Base-by-base conservation (phyloP, 2,888 invertebrate genomes). In the Tridacna crocea region DNA sequence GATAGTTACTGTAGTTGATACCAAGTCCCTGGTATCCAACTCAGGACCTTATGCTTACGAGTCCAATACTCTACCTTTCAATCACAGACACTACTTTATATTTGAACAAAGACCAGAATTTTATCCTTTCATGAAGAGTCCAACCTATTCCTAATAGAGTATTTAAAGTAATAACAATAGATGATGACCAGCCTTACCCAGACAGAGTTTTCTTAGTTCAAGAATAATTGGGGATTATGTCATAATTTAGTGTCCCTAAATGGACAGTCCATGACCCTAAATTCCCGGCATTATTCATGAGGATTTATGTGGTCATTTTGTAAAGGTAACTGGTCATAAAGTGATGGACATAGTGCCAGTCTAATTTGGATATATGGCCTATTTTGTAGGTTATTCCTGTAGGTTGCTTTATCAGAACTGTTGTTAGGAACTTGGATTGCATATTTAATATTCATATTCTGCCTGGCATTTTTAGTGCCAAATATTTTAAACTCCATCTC, bases 221-320 rank as follows among this genome's bases (percentile, higher is more conserved):
- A 70, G 51, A 13, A 66, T 77, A 80, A 80, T 80, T 76, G 80
- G 73, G 75, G 80, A 80, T 80, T 80, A 80, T 77, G 73, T 73
- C 72, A 80, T 80, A 77, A 24, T 63, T 72, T 36, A 27, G 70
- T 72, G 78, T 51, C 78, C 61, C 36, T 36, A 65, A 72, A 72
- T 65, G 63, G 72, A 51, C 72, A 72, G 63, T 78, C 72, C 78
- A 72, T 63, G 26, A 48, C 55, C 60, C 58, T 65, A 22, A 55
- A 61, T 26, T 36, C 65, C 36, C 36, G 72, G 72, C 63, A 63
- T 61, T 78, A 78, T 78, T 78, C 78, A 78, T 78, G 78, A 78
- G 63, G 78, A 51, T 72, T 77, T 78, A 72, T 78, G 36, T 63
- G 48, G 72, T 60, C 78, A 72, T 26, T 78, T 60, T 13, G 48